phyloP scores from a whole-genome alignment of 1,140 invertebrate genomes.

The Hypsibius dujardini region DNA sequence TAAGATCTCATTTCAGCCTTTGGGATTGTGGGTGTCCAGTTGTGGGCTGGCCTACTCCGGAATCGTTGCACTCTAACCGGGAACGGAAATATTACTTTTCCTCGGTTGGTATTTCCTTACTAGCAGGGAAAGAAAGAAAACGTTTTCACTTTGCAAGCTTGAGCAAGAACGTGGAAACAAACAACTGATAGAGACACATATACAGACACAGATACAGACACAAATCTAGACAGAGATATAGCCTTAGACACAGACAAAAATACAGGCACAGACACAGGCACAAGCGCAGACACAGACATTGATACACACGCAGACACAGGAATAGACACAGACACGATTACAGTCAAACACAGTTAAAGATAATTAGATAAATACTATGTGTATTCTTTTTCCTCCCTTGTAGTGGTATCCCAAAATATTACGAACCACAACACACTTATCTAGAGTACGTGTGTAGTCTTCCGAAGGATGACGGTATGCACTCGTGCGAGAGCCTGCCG shows the following conservation, averaged over 20 bases:
- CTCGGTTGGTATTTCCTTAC: not conserved
- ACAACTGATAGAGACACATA: no score
- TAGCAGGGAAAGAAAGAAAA: not conserved
- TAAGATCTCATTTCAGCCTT: conserved; percentile 48
- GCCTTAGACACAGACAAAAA: no score
- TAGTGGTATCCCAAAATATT: conserved; percentile 30
- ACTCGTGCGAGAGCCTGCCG: conserved; percentile 68
- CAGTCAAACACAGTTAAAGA: not conserved
- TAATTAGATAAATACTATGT: no score
- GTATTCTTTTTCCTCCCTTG: not conserved
- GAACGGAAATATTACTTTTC: not conserved
- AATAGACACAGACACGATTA: not conserved
- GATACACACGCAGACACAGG: not conserved
- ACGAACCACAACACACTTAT: conserved; percentile 46
- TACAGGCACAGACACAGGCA: no score
- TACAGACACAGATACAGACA: no score
- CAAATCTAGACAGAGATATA: no score
- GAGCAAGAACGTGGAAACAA: no score
- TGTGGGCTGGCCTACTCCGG: conserved; percentile 48
- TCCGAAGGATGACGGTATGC: conserved; percentile 82
- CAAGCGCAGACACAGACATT: no score
- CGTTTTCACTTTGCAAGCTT: not conserved
- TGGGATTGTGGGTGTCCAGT: conserved; percentile 94
- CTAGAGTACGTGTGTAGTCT: conserved; percentile 93
- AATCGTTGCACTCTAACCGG: conserved; percentile 11